phyloP scores from a whole-genome alignment of 2,113 vertebrate species.

The Heterocephalus glaber region DNA sequence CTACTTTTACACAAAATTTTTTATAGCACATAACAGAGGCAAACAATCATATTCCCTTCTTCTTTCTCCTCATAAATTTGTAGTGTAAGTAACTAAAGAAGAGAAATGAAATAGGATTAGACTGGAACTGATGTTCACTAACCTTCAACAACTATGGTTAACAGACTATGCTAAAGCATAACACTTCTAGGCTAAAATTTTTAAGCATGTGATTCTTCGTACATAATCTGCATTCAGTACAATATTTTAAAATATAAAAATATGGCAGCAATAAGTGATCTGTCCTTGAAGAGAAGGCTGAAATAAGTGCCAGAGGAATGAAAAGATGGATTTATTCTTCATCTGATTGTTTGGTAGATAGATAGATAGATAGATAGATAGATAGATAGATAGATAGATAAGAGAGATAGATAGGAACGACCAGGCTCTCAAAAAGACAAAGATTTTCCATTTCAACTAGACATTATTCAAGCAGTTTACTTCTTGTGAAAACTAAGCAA shows the following conservation, averaged over 20 bases:
- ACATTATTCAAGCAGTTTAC: not conserved
- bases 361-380: not conserved
- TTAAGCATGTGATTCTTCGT: not conserved
- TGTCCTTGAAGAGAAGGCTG: not conserved
- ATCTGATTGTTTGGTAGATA: not conserved
- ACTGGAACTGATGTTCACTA: not conserved
- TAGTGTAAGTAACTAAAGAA: conserved; percentile 31
- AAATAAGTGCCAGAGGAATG: not conserved
- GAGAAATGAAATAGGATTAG: not conserved
- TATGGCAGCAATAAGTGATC: not conserved
- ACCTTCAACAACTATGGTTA: not conserved
- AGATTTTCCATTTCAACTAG: not conserved
- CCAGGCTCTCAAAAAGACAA: not conserved
- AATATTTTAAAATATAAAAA: conserved; percentile 2
- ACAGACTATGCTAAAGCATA: too few relatives aligned
- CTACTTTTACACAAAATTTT: not conserved
- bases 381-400: not conserved
- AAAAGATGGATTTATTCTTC: conserved; percentile 9
- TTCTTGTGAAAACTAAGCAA: conserved; percentile 42
- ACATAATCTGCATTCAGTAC: not conserved
- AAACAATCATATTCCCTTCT: not conserved
- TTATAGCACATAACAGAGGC: not conserved
- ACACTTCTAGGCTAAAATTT: not conserved
- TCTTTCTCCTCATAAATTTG: not conserved
- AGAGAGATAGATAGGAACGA: not conserved